These are phyloP conservation scores for Phasia obesa DNA, from an alignment of 2,888 invertebrate genomes.

Conservation along the genomic window DNA sequence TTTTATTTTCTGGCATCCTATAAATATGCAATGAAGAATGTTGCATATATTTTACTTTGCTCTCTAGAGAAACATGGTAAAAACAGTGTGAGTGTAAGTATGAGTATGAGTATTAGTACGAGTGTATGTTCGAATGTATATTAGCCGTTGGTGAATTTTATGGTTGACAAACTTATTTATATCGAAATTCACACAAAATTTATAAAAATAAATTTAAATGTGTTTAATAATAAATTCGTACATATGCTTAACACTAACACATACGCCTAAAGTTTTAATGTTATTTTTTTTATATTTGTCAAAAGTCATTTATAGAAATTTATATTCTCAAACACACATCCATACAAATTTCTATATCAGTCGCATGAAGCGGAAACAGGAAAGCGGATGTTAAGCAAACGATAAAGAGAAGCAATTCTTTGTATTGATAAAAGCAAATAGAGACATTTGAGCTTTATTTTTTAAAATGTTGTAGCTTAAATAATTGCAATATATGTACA, in stretches of 20 bases:
- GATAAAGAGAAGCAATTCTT: conserved; percentile 10
- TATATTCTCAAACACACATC: not conserved
- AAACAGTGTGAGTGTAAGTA: conserved; percentile 1
- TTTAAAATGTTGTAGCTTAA: too few species aligned
- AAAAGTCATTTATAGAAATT: not conserved
- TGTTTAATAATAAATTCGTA: conserved; percentile 25
- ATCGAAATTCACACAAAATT: conserved; percentile 7
- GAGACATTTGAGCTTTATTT: too few species aligned
- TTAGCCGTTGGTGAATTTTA: not conserved
- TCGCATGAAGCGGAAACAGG: conserved; percentile 46
- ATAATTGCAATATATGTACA: too few species aligned
- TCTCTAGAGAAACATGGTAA: conserved; percentile 10
- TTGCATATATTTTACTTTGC: not conserved
- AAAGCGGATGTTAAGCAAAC: conserved; percentile 43
- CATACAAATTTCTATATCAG: not conserved
- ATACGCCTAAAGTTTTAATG: too few species aligned
- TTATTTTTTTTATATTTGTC: conserved; percentile 19
- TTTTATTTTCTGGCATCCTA: conserved; percentile 34
- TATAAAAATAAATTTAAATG: conserved; percentile 27
- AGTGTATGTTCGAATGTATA: not conserved
- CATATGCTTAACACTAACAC: not conserved
- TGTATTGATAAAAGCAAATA: not conserved
- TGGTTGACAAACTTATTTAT: conserved; percentile 34
- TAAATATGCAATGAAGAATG: conserved; percentile 53
- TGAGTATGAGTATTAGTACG: not conserved